phyloP scores from a whole-genome alignment of 2,797 vertebrate genomes.

The Fundulus diaphanus region DNA sequence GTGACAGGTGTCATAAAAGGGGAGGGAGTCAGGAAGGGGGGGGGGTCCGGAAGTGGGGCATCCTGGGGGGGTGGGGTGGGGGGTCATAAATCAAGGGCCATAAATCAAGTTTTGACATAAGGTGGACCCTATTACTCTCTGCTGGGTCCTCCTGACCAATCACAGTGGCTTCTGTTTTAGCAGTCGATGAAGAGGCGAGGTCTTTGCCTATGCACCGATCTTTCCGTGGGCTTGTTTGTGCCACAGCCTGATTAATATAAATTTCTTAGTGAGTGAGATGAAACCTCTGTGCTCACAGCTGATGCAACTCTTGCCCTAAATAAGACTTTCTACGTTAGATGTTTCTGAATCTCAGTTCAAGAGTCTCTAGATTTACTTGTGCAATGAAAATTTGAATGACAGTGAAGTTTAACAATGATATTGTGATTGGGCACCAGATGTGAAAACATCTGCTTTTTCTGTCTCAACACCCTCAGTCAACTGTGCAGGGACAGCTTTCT shows the following conservation, averaged over 20 bases:
- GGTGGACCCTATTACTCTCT: too few relatives aligned
- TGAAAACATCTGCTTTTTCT: constrained; percentile 42
- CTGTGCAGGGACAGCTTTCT: constrained; percentile 19
- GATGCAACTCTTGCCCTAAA: constrained; percentile 10
- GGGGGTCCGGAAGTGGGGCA: too few relatives aligned
- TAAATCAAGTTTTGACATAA: too few relatives aligned
- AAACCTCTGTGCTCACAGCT: constrained; percentile 11
- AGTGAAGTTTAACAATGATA: constrained; percentile 37
- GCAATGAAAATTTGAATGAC: constrained; percentile 23
- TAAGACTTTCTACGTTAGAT: neutral
- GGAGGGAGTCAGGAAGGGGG: too few relatives aligned
- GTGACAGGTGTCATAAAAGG: too few relatives aligned
- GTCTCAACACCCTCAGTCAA: constrained; percentile 7
- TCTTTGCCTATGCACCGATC: constrained; percentile 40
- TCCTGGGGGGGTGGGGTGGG: too few relatives aligned
- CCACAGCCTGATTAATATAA: constrained; percentile 48
- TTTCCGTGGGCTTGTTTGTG: constrained; percentile 52
- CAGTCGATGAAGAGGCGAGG: constrained; percentile 29
- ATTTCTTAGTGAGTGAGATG: constrained; percentile 36
- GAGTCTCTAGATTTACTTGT: neutral
- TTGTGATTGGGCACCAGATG: constrained; percentile 46
- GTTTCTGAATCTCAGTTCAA: neutral
- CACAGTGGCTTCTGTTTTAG: constrained; percentile 29
- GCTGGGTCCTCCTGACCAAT: constrained; percentile 34
- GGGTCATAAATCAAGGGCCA: too few relatives aligned